Evolutionary conservation across 2,113 vertebrate genomes (phyloP).

Genomic region (Sceloporus tristichus): DNA sequence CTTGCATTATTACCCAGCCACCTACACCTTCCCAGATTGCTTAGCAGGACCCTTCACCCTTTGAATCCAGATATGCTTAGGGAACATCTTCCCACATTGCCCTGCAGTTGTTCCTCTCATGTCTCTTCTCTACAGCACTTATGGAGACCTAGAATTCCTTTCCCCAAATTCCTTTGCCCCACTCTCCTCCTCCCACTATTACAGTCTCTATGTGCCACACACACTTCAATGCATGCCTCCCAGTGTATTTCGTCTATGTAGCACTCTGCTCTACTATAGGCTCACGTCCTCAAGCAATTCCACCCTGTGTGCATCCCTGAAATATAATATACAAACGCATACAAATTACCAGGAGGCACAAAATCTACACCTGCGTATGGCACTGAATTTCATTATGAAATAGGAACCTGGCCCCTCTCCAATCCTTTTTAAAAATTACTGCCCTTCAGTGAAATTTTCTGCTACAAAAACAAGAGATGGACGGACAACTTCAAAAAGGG

Average conservation of each 20-base stretch:
- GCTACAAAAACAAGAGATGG: neutral
- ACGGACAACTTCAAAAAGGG: too few species aligned
- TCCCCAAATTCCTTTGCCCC: too few species aligned
- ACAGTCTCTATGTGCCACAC: neutral
- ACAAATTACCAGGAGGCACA: neutral
- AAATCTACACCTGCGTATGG: too few species aligned
- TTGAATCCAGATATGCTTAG: too few species aligned
- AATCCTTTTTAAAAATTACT: neutral
- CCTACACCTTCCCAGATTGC: too few species aligned
- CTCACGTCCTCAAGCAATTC: neutral
- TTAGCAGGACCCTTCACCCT: too few species aligned
- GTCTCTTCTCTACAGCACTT: neutral
- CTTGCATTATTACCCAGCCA: too few species aligned
- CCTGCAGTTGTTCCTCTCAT: too few species aligned
- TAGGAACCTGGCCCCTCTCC: neutral
- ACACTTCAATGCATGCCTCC: too few species aligned
- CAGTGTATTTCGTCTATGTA: neutral
- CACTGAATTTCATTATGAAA: neutral
- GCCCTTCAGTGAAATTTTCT: neutral
- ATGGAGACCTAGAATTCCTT: neutral
- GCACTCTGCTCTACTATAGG: neutral
- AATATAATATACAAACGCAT: neutral
- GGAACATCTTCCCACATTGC: neutral
- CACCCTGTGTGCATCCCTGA: neutral
- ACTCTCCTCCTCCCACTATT: too few species aligned